These are phyloP conservation scores for Periophthalmodon schlosseri DNA, from an alignment of 2,113 vertebrate species.

Conservation along the genomic window DNA sequence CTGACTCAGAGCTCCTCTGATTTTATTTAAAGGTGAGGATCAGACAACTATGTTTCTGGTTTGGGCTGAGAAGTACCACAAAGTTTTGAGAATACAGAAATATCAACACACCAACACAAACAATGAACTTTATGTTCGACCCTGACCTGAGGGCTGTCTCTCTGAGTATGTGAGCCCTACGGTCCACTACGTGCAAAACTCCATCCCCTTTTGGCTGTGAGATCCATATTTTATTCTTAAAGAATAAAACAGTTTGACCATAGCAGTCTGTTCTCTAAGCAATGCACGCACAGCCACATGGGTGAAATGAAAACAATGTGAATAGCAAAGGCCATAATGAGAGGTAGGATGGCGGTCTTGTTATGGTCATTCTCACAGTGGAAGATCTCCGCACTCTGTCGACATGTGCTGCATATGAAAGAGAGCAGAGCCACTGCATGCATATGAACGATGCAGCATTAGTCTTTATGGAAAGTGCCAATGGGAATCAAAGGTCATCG, in stretches of 20 bases:
- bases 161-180: constrained; percentile 15
- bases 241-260: constrained; percentile 29
- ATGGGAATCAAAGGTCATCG: constrained; percentile 61
- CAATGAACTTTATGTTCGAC: constrained; percentile 10
- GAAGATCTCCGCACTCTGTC: constrained; percentile 47
- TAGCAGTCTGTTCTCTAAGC: constrained; percentile 9
- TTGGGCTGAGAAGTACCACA: constrained; percentile 8
- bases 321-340: constrained; percentile 62
- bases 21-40: constrained; percentile 11
- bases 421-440: constrained; percentile 51
- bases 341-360: constrained; percentile 71
- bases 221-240: constrained; percentile 13
- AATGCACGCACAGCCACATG: constrained; percentile 10
- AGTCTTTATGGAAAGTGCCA: constrained; percentile 10
- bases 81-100: constrained; percentile 6
- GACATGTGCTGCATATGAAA: constrained; percentile 50
- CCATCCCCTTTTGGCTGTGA: constrained; percentile 24
- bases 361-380: constrained; percentile 68
- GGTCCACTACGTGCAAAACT: constrained; percentile 40
- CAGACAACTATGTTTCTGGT: constrained; percentile 14
- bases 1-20: constrained; percentile 28
- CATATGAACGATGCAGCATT: constrained; percentile 39
- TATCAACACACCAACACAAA: background rate
- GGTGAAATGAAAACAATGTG: constrained; percentile 48
- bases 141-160: constrained; percentile 24